Evolutionary conservation across 2,888 invertebrate genomes (phyloP), one percentile per base, ranked within the genome.

Genomic region (Seira ritae): DNA sequence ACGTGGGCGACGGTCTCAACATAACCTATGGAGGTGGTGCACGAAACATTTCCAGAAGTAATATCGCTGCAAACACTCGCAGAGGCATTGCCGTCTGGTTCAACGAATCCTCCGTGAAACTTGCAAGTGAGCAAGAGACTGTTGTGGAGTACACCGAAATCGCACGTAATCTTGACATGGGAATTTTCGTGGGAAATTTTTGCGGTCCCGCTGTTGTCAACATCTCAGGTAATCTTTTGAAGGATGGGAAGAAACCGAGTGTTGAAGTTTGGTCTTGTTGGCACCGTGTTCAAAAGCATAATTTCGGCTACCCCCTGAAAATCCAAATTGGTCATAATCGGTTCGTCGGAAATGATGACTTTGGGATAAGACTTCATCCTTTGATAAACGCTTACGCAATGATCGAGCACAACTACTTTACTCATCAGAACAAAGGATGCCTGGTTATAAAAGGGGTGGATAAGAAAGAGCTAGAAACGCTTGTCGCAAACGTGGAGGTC

Each of bases 1-100:
- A 99, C 90, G 93, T 94, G 90, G 98, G 97, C 0, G 97, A 97
- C 90, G 99, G 99, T 0, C 93, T 99, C 10, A 99, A 99, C 90
- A 95, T 99, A 12, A 98, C 98, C 0, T 97, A 97, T 84, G 95
- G 96, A 1, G 99, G 99, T 0, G 99, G 99, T 0, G 95, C 95
- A 89, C 93, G 97, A 85, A 98, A 99, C 90, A 93, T 99, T 84
- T 98, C 98, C 12, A 93, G 94, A 88, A 95, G 96, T 66, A 94
- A 94, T 24, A 92, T 99, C 23, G 95, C 95, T 72, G 95, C 96
- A 0, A 99, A 99, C 91, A 93, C 93, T 86, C 97, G 98, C 8
- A 95, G 96, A 89, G 98, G 98, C 1, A 91, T 97, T 22, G 95
- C 97, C 0, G 93, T 97, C 8, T 98, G 98, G 96, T 91, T 97